These are phyloP conservation scores for Malurus splendens DNA, from an alignment of 2,797 vertebrate species.

Conservation along the genomic window DNA sequence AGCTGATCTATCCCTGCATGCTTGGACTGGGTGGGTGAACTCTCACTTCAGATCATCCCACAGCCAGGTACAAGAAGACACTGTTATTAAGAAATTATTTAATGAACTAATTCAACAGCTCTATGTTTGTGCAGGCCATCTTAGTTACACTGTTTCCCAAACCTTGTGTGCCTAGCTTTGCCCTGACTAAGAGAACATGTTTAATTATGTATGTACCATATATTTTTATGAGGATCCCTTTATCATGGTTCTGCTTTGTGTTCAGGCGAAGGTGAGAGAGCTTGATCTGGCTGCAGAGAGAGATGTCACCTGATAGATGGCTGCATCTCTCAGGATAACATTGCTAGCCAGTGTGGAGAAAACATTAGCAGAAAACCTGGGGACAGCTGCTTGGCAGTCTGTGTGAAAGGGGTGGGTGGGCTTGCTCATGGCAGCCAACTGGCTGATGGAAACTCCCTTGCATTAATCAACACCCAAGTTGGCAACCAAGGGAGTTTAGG, in stretches of 20 bases:
- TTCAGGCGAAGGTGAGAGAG: accelerated
- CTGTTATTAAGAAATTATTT: not conserved
- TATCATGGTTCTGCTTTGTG: not conserved
- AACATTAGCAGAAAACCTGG: not conserved
- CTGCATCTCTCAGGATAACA: not conserved
- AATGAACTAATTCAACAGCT: not conserved
- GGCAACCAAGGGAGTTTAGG: not conserved
- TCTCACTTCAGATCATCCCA: not conserved
- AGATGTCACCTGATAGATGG: not conserved
- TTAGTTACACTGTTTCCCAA: not conserved
- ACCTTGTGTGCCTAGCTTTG: not conserved
- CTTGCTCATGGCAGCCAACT: not conserved
- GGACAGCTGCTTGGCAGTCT: not conserved
- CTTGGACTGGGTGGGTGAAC: not conserved
- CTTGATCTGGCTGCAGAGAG: not conserved
- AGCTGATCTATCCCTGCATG: not conserved
- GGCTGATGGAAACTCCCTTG: conserved; percentile 6
- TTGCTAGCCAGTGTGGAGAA: not conserved
- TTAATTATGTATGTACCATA: not conserved
- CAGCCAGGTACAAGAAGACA: not conserved
- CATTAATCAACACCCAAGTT: not conserved
- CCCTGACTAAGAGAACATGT: not conserved
- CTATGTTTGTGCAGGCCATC: not conserved
- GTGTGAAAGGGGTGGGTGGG: not conserved
- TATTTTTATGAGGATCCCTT: not conserved